These are phyloP conservation scores for Sebastiscus albofasciatus DNA, from an alignment of 2,797 vertebrate species.

Conservation along the genomic window DNA sequence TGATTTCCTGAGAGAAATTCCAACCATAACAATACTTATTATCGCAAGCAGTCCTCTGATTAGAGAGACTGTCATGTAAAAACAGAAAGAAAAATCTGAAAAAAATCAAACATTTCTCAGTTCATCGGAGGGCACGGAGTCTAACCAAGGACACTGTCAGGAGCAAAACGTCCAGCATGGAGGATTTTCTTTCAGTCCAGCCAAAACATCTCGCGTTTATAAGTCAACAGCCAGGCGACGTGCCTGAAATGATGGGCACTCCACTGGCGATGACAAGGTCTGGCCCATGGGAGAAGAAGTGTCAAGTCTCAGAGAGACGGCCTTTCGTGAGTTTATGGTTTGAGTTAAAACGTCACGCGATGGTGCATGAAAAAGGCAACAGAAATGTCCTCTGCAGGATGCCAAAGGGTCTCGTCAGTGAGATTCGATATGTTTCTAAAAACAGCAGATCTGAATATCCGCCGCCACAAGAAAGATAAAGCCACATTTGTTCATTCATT, in stretches of 20 bases:
- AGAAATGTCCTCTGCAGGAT: slow-evolving; percentile 49
- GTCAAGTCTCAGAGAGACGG: slow-evolving; percentile 48
- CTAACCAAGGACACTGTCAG: slow-evolving; percentile 55
- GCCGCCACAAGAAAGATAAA: slow-evolving; percentile 54
- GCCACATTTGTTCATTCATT: slow-evolving; percentile 50
- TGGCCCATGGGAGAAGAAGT: slow-evolving; percentile 53
- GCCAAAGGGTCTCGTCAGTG: slow-evolving; percentile 58
- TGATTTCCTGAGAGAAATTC: slow-evolving; percentile 59
- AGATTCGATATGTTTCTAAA: slow-evolving; percentile 64
- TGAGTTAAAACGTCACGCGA: slow-evolving; percentile 66
- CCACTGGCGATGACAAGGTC: slow-evolving; percentile 69
- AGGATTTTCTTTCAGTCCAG: slow-evolving; percentile 44
- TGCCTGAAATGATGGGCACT: slow-evolving; percentile 59
- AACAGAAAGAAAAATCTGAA: slow-evolving; percentile 46
- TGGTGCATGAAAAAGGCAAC: slow-evolving; percentile 63
- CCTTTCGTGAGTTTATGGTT: slow-evolving; percentile 64
- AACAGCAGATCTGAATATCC: slow-evolving; percentile 52
- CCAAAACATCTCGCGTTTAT: slow-evolving; percentile 62
- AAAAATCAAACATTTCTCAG: slow-evolving; percentile 41
- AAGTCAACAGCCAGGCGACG: slow-evolving; percentile 55
- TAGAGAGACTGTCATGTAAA: slow-evolving; percentile 62
- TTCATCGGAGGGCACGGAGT: slow-evolving; percentile 61
- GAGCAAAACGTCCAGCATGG: slow-evolving; percentile 14
- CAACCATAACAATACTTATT: slow-evolving; percentile 65
- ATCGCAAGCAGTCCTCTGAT: slow-evolving; percentile 63